Conservation (phyloP, 2,113 vertebrate genomes). For the Myrmecobius fasciatus region DNA sequence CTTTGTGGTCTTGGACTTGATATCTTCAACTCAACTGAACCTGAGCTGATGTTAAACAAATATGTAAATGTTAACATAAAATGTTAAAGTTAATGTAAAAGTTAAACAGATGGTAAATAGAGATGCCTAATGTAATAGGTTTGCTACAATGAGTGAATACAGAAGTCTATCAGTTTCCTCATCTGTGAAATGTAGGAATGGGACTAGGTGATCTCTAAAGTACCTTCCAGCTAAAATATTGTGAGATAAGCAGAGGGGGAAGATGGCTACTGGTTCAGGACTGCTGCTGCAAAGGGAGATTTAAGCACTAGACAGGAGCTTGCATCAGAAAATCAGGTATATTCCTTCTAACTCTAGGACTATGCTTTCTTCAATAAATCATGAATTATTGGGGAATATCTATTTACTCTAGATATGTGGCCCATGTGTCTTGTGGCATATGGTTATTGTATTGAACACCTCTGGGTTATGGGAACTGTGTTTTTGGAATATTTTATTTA, state of each 20-base stretch:
- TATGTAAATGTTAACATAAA: not conserved
- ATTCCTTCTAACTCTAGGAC: not conserved
- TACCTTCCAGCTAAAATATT: not conserved
- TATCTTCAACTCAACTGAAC: conserved; percentile 32
- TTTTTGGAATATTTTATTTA: not conserved
- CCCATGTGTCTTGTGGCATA: not conserved
- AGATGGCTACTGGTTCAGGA: not conserved
- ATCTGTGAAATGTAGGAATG: conserved; percentile 2
- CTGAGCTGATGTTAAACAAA: conserved; percentile 70
- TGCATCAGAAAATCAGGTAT: not conserved
- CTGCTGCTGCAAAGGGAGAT: not conserved
- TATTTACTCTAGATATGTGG: not conserved
- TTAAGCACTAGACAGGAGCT: not conserved
- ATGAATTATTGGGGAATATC: conserved; percentile 20
- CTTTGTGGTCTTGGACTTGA: not conserved
- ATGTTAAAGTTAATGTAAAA: not conserved
- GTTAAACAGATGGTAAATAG: conserved; percentile 40
- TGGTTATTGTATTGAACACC: not conserved
- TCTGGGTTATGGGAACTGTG: not conserved
- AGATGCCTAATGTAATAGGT: conserved; percentile 69
- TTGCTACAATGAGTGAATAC: conserved; percentile 63
- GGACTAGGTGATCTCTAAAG: not conserved
- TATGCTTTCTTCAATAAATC: not conserved
- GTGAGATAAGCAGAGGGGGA: not conserved
- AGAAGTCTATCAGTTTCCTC: not conserved